These are phyloP conservation scores for Montipora cactus DNA, from an alignment of 64 coral and sea anemone species.

Conservation along the genomic window DNA sequence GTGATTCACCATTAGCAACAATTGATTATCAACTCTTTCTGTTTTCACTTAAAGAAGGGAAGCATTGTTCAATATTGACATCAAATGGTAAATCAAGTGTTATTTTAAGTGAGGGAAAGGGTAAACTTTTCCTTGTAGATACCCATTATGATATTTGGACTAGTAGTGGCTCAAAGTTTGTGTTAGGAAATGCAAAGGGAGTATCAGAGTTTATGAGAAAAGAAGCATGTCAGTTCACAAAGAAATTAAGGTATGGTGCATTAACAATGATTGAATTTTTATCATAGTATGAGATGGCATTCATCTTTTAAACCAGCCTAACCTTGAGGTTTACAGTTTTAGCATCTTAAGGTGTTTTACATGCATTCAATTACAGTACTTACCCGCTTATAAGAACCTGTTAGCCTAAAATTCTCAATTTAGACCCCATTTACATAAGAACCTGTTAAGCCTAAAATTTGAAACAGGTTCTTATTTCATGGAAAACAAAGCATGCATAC, in stretches of 20 bases:
- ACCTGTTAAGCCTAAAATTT: too few relatives aligned
- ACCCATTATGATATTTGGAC: not conserved
- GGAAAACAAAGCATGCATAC: too few relatives aligned
- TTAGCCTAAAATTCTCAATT: too few relatives aligned
- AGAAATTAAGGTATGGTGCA: not conserved
- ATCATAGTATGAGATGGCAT: not conserved
- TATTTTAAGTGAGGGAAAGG: not conserved
- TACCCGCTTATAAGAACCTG: too few relatives aligned
- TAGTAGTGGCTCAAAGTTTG: not conserved
- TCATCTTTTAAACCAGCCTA: too few relatives aligned
- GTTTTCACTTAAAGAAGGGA: not conserved
- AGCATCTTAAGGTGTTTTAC: too few relatives aligned
- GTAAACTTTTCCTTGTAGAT: not conserved
- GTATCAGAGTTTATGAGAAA: not conserved
- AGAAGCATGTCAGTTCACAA: not conserved
- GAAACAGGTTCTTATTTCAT: too few relatives aligned
- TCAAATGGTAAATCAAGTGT: not conserved
- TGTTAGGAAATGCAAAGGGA: not conserved
- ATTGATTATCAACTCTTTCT: slow-evolving; percentile 5
- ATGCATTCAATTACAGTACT: too few relatives aligned
- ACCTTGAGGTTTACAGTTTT: too few relatives aligned
- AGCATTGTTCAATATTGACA: not conserved
- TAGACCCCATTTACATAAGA: too few relatives aligned
- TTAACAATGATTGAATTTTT: not conserved
- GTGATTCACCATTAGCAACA: slow-evolving; percentile 19